Conservation (phyloP, 2,113 vertebrate species). For the Myrmecophaga tridactyla region DNA sequence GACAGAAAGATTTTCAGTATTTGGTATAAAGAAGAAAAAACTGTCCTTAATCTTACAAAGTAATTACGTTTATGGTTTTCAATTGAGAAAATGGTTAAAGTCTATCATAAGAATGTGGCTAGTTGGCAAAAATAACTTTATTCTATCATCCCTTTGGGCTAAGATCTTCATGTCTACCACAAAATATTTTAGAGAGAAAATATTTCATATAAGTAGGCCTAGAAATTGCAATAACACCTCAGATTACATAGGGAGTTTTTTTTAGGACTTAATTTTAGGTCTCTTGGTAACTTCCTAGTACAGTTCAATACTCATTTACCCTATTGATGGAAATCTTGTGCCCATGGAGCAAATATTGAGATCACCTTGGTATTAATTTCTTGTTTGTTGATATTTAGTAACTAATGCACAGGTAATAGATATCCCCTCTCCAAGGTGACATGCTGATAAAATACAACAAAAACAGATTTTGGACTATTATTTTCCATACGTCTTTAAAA, state of each 20-base stretch:
- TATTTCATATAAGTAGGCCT: neutral
- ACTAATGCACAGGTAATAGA: neutral
- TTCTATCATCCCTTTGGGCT: neutral
- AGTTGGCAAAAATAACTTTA: constrained; percentile 3
- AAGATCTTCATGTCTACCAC: neutral
- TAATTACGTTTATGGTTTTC: constrained; percentile 4
- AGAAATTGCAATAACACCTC: neutral
- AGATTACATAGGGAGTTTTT: constrained; percentile 10
- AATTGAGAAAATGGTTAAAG: neutral
- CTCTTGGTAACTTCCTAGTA: neutral
- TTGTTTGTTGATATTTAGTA: neutral
- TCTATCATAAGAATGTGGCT: neutral
- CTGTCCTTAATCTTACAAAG: neutral
- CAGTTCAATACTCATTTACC: neutral
- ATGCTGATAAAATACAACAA: constrained; percentile 27
- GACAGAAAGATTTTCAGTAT: constrained; percentile 28
- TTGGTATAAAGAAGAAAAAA: neutral
- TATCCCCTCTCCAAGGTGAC: neutral
- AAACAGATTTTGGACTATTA: neutral
- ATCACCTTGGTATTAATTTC: neutral
- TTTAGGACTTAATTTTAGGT: neutral
- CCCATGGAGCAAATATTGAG: constrained; percentile 16
- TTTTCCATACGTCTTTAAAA: constrained; percentile 35
- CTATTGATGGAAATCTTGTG: neutral
- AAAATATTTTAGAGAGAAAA: constrained; percentile 40